Percentiles rank a stretch among this genome's conserved stretches.
Conservation (phyloP, 2,888 invertebrate genomes). For the Papilio protenor region DNA sequence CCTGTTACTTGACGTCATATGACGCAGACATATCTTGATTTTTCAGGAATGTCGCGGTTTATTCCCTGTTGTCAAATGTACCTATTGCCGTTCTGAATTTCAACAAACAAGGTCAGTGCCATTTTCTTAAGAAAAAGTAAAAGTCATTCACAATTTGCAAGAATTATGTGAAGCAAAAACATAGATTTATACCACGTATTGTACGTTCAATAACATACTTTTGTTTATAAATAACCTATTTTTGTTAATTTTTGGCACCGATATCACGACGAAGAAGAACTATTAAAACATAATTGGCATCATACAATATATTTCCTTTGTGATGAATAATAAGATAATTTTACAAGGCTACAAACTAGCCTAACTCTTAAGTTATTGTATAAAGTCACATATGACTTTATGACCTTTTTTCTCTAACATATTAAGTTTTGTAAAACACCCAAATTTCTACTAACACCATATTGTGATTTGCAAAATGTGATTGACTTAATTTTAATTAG, state of each 20-base stretch:
- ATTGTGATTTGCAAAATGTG: background rate
- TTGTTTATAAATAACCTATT: slow-evolving; percentile 9
- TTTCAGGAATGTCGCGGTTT: slow-evolving; percentile 97
- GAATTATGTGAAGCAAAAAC: background rate
- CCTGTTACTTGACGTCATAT: slow-evolving; percentile 66
- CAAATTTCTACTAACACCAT: background rate
- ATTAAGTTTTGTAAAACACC: background rate
- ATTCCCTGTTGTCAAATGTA: slow-evolving; percentile 97
- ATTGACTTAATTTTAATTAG: background rate
- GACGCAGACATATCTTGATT: slow-evolving; percentile 40
- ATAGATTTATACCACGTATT: background rate
- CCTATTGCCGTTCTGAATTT: slow-evolving; percentile 98
- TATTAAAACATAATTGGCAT: slow-evolving; percentile 6
- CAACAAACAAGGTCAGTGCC: slow-evolving; percentile 93
- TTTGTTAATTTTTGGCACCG: slow-evolving; percentile 7
- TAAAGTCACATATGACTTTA: background rate
- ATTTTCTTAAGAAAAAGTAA: slow-evolving; percentile 51
- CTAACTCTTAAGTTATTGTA: background rate
- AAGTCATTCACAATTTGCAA: background rate
- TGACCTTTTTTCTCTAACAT: background rate
- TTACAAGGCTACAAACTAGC: background rate
- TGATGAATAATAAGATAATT: slow-evolving; percentile 17
- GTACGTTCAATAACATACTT: background rate
- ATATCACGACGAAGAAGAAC: background rate
- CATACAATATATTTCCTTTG: slow-evolving; percentile 2